Evolutionary conservation across 2,888 invertebrate species (phyloP), one percentile per base, ranked within the genome.

Genomic region (Eilema depressum): DNA sequence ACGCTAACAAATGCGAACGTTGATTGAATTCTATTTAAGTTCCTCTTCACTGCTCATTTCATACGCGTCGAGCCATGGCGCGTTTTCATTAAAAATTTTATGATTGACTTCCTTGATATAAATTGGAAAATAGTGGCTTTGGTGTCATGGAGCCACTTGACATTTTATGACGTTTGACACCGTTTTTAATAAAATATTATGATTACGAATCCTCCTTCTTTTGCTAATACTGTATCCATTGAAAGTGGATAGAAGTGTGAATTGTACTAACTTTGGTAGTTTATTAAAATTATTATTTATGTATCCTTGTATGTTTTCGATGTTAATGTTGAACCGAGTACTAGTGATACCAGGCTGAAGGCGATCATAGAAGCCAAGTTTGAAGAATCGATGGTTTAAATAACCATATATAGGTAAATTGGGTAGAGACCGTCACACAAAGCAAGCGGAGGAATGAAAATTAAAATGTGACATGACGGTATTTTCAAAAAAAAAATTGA

Each of bases 11-110:
- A 62, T 62, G 28, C 47, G 37, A 67, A 63, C 30, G 62, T 62
- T 68, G 67, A 75, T 75, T 79, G 68, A 76, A 73, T 79, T 77
- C 75, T 81, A 73, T 80, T 76, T 71, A 66, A 63, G 68, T 62
- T 66, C 37, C 33, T 64, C 68, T 70, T 64, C 17, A 63, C 64
- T 65, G 64, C 63, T 68, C 63, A 56, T 68, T 68, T 26, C 23
- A 23, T 17, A 60, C 28, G 63, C 66, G 77, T 65, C 72, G 33
- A 33, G 56, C 69, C 66, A 62, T 71, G 80, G 71, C 70, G 33
- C 64, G 33, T 25, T 25, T 62, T 76, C 53, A 80, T 79, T 79
- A 64, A 68, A 70, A 63, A 37, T 37, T 37, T 73, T 56, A 60
- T 67, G 53, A 60, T 20, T 59, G 37, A 28, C 26, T 25, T 56